phyloP scores from a whole-genome alignment of 2,888 invertebrate genomes.

The Linnaemya tessellans region DNA sequence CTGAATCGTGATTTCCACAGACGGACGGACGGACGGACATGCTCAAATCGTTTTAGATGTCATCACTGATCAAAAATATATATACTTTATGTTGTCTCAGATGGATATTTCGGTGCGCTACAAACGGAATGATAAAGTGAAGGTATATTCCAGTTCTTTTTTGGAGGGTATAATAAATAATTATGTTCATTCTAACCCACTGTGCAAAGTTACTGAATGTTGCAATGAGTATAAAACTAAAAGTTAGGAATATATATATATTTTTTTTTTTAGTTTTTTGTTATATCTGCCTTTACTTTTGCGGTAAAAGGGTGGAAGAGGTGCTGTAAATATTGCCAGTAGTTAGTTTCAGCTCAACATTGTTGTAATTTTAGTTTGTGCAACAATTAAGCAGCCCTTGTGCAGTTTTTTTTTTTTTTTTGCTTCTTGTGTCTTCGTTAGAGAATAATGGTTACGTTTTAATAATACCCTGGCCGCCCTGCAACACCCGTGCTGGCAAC shows the following conservation, averaged over 20 bases:
- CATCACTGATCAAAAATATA: no score
- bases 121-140: no score
- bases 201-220: constrained; percentile 11
- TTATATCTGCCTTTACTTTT: constrained; percentile 11
- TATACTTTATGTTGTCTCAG: no score
- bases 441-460: constrained; percentile 51
- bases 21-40: no score
- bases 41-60: no score
- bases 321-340: constrained; percentile 29
- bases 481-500: constrained; percentile 2
- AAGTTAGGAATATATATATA: constrained; percentile 35
- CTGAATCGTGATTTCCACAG: no score
- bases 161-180: no score
- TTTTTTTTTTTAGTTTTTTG: background rate
- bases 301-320: background rate
- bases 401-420: constrained; percentile 9
- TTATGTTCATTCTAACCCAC: no score
- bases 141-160: no score
- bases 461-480: constrained; percentile 30
- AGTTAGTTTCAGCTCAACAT: constrained; percentile 46
- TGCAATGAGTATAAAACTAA: background rate
- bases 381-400: constrained; percentile 62
- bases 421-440: constrained; percentile 8
- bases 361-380: constrained; percentile 55
- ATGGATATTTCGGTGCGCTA: no score